Base-by-base conservation (phyloP, 2,797 vertebrate genomes). In the Alectoris magna region DNA sequence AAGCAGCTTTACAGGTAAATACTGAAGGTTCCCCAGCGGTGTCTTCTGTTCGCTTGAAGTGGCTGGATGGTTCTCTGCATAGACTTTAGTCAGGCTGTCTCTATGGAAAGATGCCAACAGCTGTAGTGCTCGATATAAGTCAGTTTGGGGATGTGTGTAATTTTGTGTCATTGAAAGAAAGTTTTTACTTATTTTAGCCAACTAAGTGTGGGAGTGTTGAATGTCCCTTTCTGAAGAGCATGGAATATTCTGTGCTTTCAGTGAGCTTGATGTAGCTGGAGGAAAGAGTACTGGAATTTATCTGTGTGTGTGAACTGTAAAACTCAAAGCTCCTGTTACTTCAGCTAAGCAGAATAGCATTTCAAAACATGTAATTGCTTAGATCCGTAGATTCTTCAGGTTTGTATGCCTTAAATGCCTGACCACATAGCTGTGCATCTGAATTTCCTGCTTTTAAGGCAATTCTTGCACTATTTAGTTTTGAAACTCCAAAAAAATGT, bases 151-250 rank as follows among this genome's bases (percentile, higher is more conserved):
- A 56, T 49, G 19, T 24, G 19, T 91, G 59, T 79, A 27, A 69
- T 70, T 87, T 74, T 68, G 83, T 90, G 80, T 72, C 21, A 56
- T 7, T 70, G 38, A 24, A 39, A 83, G 41, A n/a, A 60, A 93
- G 63, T 51, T 87, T 95, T 77, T 62, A 41, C 68, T 90, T 90
- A 64, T 49, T 94, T 91, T 90, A 88, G 58, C 59, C 24, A 77
- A 29, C 48, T 46, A 29, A 87, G 64, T 22, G 66, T 91, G 75
- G 58, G 58, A 84, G 75, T 87, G 71, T 53, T 84, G 75, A 80
- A 43, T 69, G 58, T 64, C 46, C 46, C 66, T 74, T 93, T 80
- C 41, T 87, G 81, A 86, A 91, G 41, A 74, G 16, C 84, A 66
- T 80, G 75, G 68, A 73, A 55, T 1, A 0, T 85, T 73, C 31